Base-by-base conservation (phyloP, 2,888 invertebrate genomes). In the Eulithis prunata region DNA sequence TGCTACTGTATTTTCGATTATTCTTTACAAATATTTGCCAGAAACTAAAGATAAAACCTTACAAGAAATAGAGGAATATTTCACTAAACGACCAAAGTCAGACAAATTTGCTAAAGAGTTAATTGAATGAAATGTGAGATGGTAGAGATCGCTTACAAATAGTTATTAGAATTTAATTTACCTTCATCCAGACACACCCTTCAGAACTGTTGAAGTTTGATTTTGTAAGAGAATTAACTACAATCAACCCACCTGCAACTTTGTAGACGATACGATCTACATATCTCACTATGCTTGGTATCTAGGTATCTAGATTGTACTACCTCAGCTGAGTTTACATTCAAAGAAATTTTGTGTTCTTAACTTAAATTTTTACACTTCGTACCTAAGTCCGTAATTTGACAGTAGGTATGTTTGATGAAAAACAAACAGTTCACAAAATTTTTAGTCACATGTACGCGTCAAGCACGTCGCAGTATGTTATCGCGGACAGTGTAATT, bases 41-140 rank as follows among this genome's bases (percentile, higher is more conserved):
- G 83, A 83, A 76, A 83, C 83, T 8, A 84, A 85, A 76, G 84
- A 84, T 66, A 85, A 82, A 73, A 81, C 83, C 21, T 57, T 83
- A 56, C 76, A 79, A 74, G 83, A 85, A 73, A 85, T 85, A 60
- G 83, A 85, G 67, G 73, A 73, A 66, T 82, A 75, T 75, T 83
- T 83, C 58, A 77, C 75, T 61, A 76, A 78, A 12, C 64, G 68
- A 13, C 62, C 70, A 52, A 75, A 76, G 66, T 58, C 68, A 38
- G 64, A 64, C 57, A 74, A 75, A 57, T 72, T 71, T 68, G 57
- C 56, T 47, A 74, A 75, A 71, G 75, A 74, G 62, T 75, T 81
- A 65, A 76, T 81, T 71, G 67, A 71, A 61, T 71, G 66, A 68
- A 68, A 64, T 49, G 41, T 62, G 56, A 59, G 58, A 55, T 57